A percentile compares a stretch with the other conserved stretches of the same genome.
Evolutionary conservation across 2,113 vertebrate species (phyloP).

Genomic region (Maccullochella peelii): DNA sequence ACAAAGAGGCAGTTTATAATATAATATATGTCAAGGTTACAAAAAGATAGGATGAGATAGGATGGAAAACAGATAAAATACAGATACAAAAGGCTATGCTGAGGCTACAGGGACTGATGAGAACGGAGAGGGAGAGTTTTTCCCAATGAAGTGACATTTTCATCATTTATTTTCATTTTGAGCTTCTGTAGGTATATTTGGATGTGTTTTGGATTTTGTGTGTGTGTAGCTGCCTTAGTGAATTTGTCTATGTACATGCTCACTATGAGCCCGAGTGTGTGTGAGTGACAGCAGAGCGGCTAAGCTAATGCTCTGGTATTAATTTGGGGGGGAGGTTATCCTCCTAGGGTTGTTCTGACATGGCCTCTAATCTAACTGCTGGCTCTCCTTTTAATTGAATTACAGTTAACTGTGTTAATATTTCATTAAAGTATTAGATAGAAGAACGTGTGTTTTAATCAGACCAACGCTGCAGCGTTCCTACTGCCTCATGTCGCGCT

Average conservation of each 20-base stretch:
- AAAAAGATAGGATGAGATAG: no score
- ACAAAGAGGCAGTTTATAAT: no score
- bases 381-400: constrained; percentile 83
- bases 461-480: constrained; percentile 28
- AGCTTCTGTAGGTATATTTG: background rate
- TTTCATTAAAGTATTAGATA: constrained; percentile 82
- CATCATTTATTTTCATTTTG: background rate
- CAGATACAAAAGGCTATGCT: no score
- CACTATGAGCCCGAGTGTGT: constrained; percentile 32
- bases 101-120: no score
- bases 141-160: background rate
- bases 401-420: constrained; percentile 82
- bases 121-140: no score
- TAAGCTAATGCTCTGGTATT: constrained; percentile 67
- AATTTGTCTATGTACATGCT: constrained; percentile 28
- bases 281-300: constrained; percentile 44
- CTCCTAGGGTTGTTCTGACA: constrained; percentile 73
- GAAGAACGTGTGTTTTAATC: constrained; percentile 76
- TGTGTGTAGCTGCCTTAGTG: background rate
- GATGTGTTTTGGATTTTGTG: background rate
- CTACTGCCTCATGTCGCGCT: constrained; percentile 28
- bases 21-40: no score
- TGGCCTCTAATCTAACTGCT: constrained; percentile 68
- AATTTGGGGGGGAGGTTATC: constrained; percentile 72
- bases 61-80: no score